These are phyloP conservation scores for Euwallacea similis DNA, from an alignment of 1,140 invertebrate genomes.

Conservation along the genomic window DNA sequence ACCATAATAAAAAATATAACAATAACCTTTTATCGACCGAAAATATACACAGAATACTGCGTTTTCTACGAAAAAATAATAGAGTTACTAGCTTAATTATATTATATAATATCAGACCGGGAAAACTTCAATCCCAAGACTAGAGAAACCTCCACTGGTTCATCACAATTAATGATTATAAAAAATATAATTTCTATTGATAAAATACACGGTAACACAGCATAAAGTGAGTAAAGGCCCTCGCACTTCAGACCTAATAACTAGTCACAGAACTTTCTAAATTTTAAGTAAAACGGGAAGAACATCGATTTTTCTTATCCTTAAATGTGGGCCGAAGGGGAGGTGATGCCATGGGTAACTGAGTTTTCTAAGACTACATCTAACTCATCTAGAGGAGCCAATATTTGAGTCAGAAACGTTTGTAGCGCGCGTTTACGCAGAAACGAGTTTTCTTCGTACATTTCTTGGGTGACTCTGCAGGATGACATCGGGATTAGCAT, in stretches of 20 bases:
- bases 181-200: no score
- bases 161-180: no score
- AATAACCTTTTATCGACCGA: no score
- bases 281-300: neutral
- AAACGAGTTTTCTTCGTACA: conserved; percentile 97
- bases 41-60: no score
- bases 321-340: conserved; percentile 45
- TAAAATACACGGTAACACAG: no score
- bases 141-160: no score
- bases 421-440: conserved; percentile 81
- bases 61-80: no score
- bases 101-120: no score
- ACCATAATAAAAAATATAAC: no score
- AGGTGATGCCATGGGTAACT: conserved; percentile 87
- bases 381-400: conserved; percentile 90
- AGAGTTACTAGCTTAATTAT: no score
- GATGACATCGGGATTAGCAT: conserved; percentile 86
- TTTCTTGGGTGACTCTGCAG: conserved; percentile 82
- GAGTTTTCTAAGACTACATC: conserved; percentile 92
- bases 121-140: no score
- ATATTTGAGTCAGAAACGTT: conserved; percentile 88
- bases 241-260: neutral
- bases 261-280: neutral
- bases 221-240: no score
- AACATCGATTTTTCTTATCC: neutral